Evolutionary conservation across 2,888 invertebrate species (phyloP).

Genomic region (Andricus quercusramuli): DNA sequence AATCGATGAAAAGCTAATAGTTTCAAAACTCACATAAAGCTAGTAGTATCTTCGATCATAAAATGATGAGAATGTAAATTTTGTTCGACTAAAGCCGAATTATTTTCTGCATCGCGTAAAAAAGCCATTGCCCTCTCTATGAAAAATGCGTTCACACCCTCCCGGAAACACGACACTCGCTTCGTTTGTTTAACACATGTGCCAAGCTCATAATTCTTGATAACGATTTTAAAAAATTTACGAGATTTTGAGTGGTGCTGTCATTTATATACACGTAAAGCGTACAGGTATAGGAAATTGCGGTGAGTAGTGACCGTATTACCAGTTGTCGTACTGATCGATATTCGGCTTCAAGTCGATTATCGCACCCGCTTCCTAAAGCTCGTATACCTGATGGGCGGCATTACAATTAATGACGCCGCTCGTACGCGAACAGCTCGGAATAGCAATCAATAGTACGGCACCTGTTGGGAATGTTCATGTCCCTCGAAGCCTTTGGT

Average conservation of each 20-base stretch:
- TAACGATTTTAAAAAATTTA: constrained; percentile 28
- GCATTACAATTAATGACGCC: constrained; percentile 73
- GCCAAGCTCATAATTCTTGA: constrained; percentile 8
- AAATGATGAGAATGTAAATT: too few species aligned
- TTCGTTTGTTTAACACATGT: neutral
- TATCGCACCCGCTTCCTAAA: constrained; percentile 57
- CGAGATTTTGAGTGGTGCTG: constrained; percentile 11
- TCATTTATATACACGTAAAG: constrained; percentile 3
- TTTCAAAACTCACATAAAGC: too few species aligned
- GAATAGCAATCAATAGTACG: constrained; percentile 71
- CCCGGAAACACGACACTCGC: neutral
- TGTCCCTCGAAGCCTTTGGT: constrained; percentile 55
- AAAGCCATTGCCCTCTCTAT: neutral
- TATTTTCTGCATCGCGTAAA: neutral
- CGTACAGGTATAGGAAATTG: constrained; percentile 10
- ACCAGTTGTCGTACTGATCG: constrained; percentile 58
- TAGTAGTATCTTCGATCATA: too few species aligned
- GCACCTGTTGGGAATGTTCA: constrained; percentile 72
- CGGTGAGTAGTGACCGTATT: neutral
- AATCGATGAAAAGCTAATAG: too few species aligned
- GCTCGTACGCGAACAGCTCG: constrained; percentile 61
- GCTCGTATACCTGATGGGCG: constrained; percentile 64
- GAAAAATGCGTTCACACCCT: constrained; percentile 1
- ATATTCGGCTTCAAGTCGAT: constrained; percentile 66
- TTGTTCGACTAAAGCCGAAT: neutral